phyloP scores from a whole-genome alignment of 2,797 vertebrate genomes.

The Pelochelys cantorii region DNA sequence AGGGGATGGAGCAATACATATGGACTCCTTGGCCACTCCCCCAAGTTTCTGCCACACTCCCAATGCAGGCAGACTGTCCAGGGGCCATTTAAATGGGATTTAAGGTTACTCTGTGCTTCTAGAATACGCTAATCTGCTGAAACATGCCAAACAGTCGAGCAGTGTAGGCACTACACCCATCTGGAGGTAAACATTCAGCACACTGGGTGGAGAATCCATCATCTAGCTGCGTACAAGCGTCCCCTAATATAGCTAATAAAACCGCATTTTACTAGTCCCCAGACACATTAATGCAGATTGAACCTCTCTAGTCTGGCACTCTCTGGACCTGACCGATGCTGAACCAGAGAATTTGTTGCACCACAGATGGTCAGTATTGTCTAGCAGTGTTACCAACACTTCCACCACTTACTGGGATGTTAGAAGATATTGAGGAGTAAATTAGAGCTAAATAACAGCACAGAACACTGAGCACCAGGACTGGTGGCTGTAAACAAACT shows the following conservation, averaged over 20 bases:
- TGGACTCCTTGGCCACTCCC: not conserved
- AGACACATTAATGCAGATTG: not conserved
- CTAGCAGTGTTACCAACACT: too few species aligned
- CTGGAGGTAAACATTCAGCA: not conserved
- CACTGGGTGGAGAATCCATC: not conserved
- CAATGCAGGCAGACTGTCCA: not conserved
- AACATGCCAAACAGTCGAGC: not conserved
- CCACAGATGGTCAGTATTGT: too few species aligned
- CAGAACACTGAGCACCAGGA: too few species aligned
- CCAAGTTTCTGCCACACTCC: not conserved
- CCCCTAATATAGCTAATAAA: not conserved
- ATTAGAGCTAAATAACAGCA: too few species aligned
- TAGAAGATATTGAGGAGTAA: too few species aligned
- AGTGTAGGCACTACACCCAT: not conserved
- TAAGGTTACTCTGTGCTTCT: not conserved
- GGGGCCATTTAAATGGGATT: not conserved
- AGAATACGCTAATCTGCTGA: rapidly evolving
- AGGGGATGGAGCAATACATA: not conserved
- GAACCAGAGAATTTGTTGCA: too few species aligned
- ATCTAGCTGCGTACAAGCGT: not conserved
- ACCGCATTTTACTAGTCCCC: not conserved
- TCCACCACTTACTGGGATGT: too few species aligned
- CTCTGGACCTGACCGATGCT: too few species aligned
- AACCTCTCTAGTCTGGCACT: too few species aligned
- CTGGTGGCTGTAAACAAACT: too few species aligned